A percentile compares a stretch with the other conserved stretches of the same genome.
Evolutionary conservation across 2,797 vertebrate species (phyloP).

Genomic region (Eutrigla gurnardus): DNA sequence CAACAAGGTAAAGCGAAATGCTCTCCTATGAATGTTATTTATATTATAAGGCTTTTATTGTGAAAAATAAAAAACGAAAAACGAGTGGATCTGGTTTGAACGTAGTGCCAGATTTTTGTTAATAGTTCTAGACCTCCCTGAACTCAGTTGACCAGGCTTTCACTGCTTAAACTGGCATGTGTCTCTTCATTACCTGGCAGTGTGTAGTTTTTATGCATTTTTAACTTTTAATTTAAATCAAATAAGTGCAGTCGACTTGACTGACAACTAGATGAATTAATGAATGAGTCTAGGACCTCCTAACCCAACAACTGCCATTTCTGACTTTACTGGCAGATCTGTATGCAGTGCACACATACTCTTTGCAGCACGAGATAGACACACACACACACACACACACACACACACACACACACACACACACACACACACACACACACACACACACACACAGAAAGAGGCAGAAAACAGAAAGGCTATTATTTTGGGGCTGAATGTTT

Average conservation of each 20-base stretch:
- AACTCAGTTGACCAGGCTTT: background rate
- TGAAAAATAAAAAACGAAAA: too few relatives aligned
- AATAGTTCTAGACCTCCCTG: too few relatives aligned
- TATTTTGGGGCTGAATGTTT: conserved; percentile 79
- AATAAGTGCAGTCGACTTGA: conserved; percentile 21
- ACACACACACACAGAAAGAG: conserved; percentile 42
- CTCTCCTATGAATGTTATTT: background rate
- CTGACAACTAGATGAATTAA: conserved; percentile 40
- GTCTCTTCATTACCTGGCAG: background rate
- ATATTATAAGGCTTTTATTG: too few relatives aligned
- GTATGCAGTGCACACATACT: conserved; percentile 70
- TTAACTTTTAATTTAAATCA: conserved; percentile 42
- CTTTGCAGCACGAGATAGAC: conserved; percentile 63
- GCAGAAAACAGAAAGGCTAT: conserved; percentile 79
- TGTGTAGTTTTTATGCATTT: conserved; percentile 12
- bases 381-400: conserved; percentile 23
- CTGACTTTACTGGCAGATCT: conserved; percentile 60
- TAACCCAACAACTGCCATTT: conserved; percentile 44
- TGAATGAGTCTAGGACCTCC: conserved; percentile 30
- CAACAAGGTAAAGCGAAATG: background rate
- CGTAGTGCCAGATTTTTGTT: too few relatives aligned
- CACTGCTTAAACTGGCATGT: background rate
- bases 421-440: conserved; percentile 20
- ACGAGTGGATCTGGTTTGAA: too few relatives aligned
- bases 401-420: conserved; percentile 16